These are phyloP conservation scores for Asteroscopus sphinx DNA, from an alignment of 2,888 invertebrate species.

Conservation along the genomic window DNA sequence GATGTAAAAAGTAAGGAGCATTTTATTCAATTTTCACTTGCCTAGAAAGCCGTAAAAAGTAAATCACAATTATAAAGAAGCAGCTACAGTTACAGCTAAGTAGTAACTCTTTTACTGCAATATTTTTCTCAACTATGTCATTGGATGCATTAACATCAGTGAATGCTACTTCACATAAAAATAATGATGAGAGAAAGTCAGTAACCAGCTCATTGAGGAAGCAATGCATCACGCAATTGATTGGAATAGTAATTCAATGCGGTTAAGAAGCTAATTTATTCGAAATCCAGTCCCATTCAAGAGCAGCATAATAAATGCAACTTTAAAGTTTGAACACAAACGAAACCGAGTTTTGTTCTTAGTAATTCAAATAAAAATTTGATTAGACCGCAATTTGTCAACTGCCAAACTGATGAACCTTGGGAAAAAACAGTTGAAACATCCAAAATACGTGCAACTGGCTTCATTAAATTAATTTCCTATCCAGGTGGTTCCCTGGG, in stretches of 20 bases:
- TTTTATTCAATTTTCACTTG: constrained; percentile 19
- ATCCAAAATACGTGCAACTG: background rate
- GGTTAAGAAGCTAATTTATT: constrained; percentile 22
- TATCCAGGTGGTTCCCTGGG: background rate
- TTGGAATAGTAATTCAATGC: constrained; percentile 36
- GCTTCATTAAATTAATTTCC: background rate
- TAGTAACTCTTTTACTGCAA: background rate
- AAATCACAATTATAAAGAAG: constrained; percentile 8
- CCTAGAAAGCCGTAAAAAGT: constrained; percentile 11
- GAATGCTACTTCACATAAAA: constrained; percentile 29
- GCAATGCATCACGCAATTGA: constrained; percentile 43
- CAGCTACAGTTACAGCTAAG: too few relatives aligned
- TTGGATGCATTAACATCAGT: constrained; percentile 12
- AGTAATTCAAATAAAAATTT: background rate
- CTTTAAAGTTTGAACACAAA: background rate
- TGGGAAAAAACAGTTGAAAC: background rate
- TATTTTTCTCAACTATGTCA: constrained; percentile 7
- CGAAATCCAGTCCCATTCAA: constrained; percentile 6
- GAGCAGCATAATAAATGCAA: constrained; percentile 2
- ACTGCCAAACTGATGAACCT: background rate
- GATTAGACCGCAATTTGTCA: background rate
- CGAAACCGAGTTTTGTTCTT: constrained; percentile 1
- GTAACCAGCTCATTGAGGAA: constrained; percentile 37
- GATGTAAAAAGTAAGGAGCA: constrained; percentile 9
- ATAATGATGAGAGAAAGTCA: constrained; percentile 42